Percentiles rank a stretch among this genome's conserved stretches.
phyloP scores from a whole-genome alignment of 2,888 invertebrate genomes.

The Tachystola acroxantha region DNA sequence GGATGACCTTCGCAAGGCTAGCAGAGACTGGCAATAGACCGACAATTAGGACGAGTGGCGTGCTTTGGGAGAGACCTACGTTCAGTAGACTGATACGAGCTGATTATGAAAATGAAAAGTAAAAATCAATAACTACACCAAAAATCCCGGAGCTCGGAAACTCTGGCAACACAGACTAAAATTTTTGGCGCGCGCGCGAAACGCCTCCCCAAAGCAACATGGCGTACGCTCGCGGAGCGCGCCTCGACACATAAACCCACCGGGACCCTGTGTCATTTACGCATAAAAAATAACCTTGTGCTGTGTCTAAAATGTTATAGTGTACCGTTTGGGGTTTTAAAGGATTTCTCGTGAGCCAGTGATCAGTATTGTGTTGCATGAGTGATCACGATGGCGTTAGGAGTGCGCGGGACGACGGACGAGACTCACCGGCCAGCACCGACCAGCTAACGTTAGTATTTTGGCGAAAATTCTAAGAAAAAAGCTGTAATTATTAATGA shows the following conservation, averaged over 20 bases:
- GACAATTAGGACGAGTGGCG: no score
- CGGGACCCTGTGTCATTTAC: slow-evolving; percentile 32
- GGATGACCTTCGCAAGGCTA: no score
- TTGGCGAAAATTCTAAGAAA: no score
- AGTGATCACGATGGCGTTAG: slow-evolving; percentile 61
- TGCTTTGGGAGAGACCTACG: no score
- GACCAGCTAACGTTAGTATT: slow-evolving; percentile 71
- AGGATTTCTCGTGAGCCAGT: slow-evolving; percentile 48
- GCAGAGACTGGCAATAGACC: no score
- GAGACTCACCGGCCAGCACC: slow-evolving; percentile 70
- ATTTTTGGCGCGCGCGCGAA: slow-evolving; percentile 74
- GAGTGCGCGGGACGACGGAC: slow-evolving; percentile 57
- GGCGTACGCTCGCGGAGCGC: slow-evolving; percentile 61
- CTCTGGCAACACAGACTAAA: slow-evolving; percentile 33
- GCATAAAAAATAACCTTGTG: slow-evolving; percentile 27
- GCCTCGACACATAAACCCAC: slow-evolving; percentile 47
- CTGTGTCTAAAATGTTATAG: slow-evolving; percentile 58
- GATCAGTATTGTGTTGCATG: slow-evolving; percentile 64
- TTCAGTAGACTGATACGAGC: no score
- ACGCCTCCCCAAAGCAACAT: slow-evolving; percentile 57
- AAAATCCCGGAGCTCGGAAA: slow-evolving; percentile 13
- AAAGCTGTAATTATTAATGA: no score
- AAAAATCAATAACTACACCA: neutral
- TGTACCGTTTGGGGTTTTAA: slow-evolving; percentile 34
- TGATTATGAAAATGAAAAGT: no score